A percentile compares a stretch with the other conserved stretches of the same genome.
Conservation (phyloP, 2,797 vertebrate genomes). For the Poeciliopsis gracilis region DNA sequence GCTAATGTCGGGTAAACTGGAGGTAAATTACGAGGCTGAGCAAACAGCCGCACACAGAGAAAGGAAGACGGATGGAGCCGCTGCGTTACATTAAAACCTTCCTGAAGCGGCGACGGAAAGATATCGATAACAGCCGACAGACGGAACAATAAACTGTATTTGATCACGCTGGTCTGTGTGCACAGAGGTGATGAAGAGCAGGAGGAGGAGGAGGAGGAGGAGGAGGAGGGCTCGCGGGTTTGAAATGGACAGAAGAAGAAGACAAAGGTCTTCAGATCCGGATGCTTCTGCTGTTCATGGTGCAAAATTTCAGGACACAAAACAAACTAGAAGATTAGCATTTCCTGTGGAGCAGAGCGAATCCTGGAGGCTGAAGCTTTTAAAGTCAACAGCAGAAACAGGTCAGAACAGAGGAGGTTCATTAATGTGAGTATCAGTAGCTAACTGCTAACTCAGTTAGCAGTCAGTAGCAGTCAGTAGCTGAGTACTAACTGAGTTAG, state of each 20-base stretch:
- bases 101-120: constrained; percentile 67
- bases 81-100: constrained; percentile 76
- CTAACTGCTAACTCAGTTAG: no score
- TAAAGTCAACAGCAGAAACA: no score
- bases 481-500: no score
- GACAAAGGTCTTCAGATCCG: not conserved
- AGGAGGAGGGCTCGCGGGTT: constrained; percentile 3
- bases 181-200: constrained; percentile 27
- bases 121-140: constrained; percentile 54
- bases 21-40: constrained; percentile 83
- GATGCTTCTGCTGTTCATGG: not conserved
- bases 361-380: no score
- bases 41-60: constrained; percentile 80
- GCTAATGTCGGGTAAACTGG: constrained; percentile 75
- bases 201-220: constrained; percentile 5
- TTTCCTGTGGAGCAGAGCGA: no score
- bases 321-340: not conserved
- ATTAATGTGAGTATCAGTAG: no score
- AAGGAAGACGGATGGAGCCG: constrained; percentile 80
- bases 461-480: no score
- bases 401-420: no score
- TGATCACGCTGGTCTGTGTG: constrained; percentile 36
- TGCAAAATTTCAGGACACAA: not conserved
- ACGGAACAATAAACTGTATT: constrained; percentile 45
- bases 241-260: not conserved